Base-by-base conservation (phyloP, 2,113 vertebrate genomes). In the Thermophis baileyi region DNA sequence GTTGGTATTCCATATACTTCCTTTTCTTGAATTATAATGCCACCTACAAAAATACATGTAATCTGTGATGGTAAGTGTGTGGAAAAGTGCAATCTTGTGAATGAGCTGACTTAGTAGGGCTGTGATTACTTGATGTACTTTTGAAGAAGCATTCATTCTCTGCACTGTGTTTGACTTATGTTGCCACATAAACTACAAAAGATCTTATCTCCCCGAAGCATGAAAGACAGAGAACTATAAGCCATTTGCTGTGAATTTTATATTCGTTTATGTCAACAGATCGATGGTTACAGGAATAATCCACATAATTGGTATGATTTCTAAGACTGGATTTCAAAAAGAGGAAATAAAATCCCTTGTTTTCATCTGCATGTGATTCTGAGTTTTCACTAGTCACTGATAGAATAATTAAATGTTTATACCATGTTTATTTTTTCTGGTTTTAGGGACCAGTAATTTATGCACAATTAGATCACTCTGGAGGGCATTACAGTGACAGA, bases 371-470 rank as follows among this genome's bases (percentile, higher is more conserved):
- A n/a, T 20, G 46, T 46, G 27, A 44, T 95, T 97, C 95, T 93
- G 50, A 35, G 94, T 89, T 95, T 93, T 88, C 0, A 12, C 94
- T 74, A 5, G 85, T 57, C 46, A 51, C 88, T 95, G 0, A 90
- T 55, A 94, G 94, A 93, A 11, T 55, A 9, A 90, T 90, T 92
- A 91, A 53, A 57, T 90, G 47, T 81, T 47, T 91, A 93, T 60
- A 93, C 0, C 0, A 0, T 25, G 88, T 27, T 89, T 25, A 0
- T 0, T 94, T 20, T 94, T 18, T 93, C 12, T 91, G 6, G 94
- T 87, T 44, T 57, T 97, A 99, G 99, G 99, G 99, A 96, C 99
- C 99, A 97, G 98, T 99, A 98, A 99, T 99, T 97, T 99, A 99
- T 47, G 99, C 98, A 90, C 99, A 99, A 97, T 95, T 99, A 96